Percentiles rank a stretch among this genome's conserved stretches.
These are phyloP conservation scores for Exocentrus adspersus DNA, from an alignment of 2,888 invertebrate genomes.

Conservation along the genomic window DNA sequence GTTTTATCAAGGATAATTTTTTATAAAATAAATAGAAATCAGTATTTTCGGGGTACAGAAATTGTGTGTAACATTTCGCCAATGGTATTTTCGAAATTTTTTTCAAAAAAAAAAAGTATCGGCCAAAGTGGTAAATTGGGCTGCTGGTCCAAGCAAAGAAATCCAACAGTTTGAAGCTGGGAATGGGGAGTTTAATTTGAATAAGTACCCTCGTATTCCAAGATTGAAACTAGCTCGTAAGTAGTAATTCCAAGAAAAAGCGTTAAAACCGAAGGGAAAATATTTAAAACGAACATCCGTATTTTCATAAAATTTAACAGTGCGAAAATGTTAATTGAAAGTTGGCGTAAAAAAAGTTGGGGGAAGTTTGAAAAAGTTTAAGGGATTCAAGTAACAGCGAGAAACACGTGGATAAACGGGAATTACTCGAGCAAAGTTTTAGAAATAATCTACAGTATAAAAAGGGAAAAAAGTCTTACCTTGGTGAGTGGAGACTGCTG, in stretches of 20 bases:
- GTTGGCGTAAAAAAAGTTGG: background rate
- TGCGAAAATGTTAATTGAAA: conserved; percentile 9
- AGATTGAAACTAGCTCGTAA: background rate
- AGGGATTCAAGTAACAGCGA: background rate
- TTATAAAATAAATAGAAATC: no score
- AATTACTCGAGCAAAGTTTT: background rate
- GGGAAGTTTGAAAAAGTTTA: conserved; percentile 7
- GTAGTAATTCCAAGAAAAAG: background rate
- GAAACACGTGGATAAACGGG: background rate
- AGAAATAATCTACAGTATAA: background rate
- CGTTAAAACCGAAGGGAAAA: background rate
- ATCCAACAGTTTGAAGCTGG: background rate
- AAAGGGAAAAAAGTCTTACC: conserved; percentile 22
- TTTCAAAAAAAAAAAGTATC: background rate
- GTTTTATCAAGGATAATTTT: no score
- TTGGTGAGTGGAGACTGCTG: conserved; percentile 11
- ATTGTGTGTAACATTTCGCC: no score
- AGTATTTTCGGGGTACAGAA: no score
- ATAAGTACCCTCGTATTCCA: no score
- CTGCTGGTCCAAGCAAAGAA: conserved; percentile 13
- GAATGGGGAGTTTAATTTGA: background rate
- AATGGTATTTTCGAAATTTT: no score
- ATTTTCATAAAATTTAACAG: background rate
- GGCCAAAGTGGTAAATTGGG: background rate
- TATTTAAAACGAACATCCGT: background rate